Percentiles rank a stretch among this genome's conserved stretches.
Conservation (phyloP, 2,797 vertebrate genomes). For the Hypotaenidia okinawae region DNA sequence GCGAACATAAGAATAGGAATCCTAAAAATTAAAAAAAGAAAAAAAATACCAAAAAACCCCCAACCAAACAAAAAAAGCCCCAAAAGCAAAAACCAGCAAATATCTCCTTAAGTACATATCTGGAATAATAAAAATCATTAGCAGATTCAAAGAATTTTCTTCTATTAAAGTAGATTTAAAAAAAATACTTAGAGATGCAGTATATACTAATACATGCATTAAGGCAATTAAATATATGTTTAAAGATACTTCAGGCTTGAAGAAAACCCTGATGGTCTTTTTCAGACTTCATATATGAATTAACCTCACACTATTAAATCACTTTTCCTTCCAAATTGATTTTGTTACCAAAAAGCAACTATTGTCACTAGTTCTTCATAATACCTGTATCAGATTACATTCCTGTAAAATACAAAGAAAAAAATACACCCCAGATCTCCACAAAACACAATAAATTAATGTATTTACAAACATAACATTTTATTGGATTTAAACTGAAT, state of each 20-base stretch:
- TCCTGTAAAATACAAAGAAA: background rate
- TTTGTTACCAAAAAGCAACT: background rate
- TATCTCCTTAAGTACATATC: background rate
- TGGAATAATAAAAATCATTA: background rate
- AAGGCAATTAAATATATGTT: background rate
- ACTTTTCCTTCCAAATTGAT: background rate
- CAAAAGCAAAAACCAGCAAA: background rate
- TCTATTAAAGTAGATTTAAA: background rate
- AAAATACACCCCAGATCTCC: background rate
- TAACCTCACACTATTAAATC: background rate
- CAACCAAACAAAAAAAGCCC: too few relatives aligned
- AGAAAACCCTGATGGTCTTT: background rate
- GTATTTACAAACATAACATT: background rate
- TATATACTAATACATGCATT: background rate
- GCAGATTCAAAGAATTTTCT: background rate
- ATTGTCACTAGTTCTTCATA: background rate
- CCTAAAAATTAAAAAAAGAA: constrained; percentile 76
- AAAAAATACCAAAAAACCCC: too few relatives aligned
- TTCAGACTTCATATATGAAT: background rate
- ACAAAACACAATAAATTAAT: background rate
- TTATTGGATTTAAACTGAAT: background rate
- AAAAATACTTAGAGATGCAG: background rate
- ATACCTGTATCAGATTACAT: background rate
- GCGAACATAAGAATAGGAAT: constrained; percentile 94
- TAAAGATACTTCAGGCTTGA: background rate